Evolutionary conservation across 2,888 invertebrate genomes (phyloP), one percentile per base, ranked within the genome.

Genomic region (Volucella inanis): DNA sequence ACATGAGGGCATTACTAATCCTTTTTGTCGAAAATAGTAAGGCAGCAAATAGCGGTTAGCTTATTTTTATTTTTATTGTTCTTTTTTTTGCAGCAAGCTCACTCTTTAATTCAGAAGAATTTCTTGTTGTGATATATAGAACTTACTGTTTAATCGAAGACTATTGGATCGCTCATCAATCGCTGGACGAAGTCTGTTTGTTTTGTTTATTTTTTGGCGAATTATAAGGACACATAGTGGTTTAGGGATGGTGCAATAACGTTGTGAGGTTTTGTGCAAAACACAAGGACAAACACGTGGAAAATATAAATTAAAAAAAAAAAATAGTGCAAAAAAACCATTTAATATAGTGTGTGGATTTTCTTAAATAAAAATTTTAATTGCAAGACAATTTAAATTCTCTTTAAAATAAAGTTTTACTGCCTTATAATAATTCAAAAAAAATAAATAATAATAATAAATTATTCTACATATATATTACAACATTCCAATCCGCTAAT

Each of bases 131-230:
- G 10, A 49, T 65, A 62, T 47, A 39, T 50, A 12, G 31, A 14
- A 86, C 86, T 86, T 86, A 86, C 86, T 72, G 86, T 86, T 86
- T 86, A 86, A 47, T 82, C 77, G 90, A 91, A 91, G 89, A 91
- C 91, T 87, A 92, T 84, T 87, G 91, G 92, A 88, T 91, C 89
- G 91, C 92, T 91, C 91, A 91, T 91, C 89, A 91, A 87, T 89
- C 90, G 89, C 89, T 91, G 89, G 90, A 92, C 87, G 90, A 91
- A 91, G 88, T 91, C 91, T 91, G 90, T 88, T 78, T 75, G 64
- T 71, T 22, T 71, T 10, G 22, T 50, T 74, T 71, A 45, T 82
- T 61, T 70, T 80, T 57, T 41, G 43, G 50, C 76, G 14, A 4
- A 57, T 78, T 78, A 22, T 8, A 61, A 52, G 59, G 61, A 67